phyloP scores from a whole-genome alignment of 2,888 invertebrate genomes.

The Epinotia nisella region DNA sequence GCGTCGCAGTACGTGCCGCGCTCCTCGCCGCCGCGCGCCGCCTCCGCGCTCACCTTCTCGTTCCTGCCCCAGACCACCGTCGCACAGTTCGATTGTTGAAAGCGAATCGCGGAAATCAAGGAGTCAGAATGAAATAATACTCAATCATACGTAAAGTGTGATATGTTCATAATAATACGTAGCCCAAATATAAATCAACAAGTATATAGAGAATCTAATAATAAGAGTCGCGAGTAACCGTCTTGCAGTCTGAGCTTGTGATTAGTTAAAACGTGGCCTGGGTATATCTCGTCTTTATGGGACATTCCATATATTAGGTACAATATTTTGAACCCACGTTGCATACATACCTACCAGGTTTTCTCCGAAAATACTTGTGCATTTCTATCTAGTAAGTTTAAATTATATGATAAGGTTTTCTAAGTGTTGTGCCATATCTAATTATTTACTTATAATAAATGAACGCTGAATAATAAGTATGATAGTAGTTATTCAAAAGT shows the following conservation, averaged over 20 bases:
- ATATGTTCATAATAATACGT: conserved; percentile 48
- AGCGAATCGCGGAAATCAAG: conserved; percentile 18
- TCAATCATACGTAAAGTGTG: conserved; percentile 49
- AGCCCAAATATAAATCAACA: conserved; percentile 17
- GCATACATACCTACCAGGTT: not conserved
- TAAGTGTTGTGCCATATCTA: conserved; percentile 36
- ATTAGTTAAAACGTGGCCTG: not conserved
- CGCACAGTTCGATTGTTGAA: conserved; percentile 61
- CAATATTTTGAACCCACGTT: not conserved
- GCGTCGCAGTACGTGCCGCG: conserved; percentile 69
- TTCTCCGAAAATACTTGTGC: no score
- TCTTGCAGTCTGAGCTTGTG: not conserved
- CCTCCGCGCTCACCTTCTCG: conserved; percentile 59
- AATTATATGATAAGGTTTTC: not conserved
- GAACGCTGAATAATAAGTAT: not conserved
- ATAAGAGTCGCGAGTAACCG: not conserved
- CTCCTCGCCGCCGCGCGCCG: conserved; percentile 58
- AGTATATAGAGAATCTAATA: not conserved
- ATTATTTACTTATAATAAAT: not conserved
- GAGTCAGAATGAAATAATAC: conserved; percentile 47
- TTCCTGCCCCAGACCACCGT: conserved; percentile 62
- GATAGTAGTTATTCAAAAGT: not conserved
- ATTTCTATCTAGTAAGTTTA: conserved; percentile 1
- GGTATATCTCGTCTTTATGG: not conserved
- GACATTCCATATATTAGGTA: conserved; percentile 20